Conservation (phyloP, 2,797 vertebrate species). For the Coluber constrictor region DNA sequence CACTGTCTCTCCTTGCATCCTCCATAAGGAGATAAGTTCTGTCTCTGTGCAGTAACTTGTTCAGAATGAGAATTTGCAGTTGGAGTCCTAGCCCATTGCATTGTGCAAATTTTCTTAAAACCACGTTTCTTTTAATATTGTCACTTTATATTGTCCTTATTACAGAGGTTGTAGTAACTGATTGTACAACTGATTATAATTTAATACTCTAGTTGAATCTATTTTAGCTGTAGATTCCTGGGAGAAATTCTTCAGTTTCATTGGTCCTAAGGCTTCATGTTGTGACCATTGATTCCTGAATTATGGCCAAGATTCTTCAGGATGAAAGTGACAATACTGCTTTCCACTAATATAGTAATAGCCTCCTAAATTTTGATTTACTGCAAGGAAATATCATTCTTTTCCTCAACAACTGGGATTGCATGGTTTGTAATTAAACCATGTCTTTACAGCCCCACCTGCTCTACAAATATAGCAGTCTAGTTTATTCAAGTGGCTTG, state of each 20-base stretch:
- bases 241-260: background rate
- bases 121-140: background rate
- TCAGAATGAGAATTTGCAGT: background rate
- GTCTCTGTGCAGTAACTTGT: background rate
- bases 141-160: background rate
- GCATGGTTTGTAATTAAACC: background rate
- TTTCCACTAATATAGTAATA: background rate
- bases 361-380: background rate
- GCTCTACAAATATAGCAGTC: background rate
- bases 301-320: background rate
- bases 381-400: background rate
- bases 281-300: background rate
- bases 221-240: background rate
- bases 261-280: background rate
- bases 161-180: background rate
- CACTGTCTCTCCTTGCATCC: background rate
- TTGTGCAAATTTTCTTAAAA: background rate
- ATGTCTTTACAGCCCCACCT: background rate
- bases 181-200: background rate
- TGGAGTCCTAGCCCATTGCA: background rate
- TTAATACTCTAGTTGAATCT: background rate
- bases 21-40: background rate
- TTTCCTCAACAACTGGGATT: background rate
- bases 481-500: background rate
- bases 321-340: background rate